Percentiles rank a stretch among this genome's conserved stretches.
phyloP scores from a whole-genome alignment of 2,113 vertebrate genomes.

The Dryoscopus gambensis region DNA sequence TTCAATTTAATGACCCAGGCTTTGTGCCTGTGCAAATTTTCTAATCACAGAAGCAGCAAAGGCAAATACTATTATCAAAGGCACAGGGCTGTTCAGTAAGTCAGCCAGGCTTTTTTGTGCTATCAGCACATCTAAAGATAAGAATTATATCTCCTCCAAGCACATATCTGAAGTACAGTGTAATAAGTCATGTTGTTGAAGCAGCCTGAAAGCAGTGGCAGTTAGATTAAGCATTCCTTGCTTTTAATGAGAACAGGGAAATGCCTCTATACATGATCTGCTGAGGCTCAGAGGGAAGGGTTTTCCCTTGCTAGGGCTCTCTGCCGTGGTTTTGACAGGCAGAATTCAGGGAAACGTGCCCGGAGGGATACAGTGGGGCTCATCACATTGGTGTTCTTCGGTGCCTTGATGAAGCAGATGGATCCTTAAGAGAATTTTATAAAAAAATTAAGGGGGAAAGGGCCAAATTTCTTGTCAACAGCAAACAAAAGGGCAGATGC shows the following conservation, averaged over 20 bases:
- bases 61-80: constrained; percentile 5
- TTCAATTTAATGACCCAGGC: background rate
- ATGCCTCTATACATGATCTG: background rate
- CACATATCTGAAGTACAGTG: background rate
- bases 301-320: background rate
- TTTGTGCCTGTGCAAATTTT: constrained; percentile 31
- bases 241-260: background rate
- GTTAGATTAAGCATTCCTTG: background rate
- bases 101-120: background rate
- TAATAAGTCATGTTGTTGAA: background rate
- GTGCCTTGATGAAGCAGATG: background rate
- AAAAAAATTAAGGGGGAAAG: background rate
- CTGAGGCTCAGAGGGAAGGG: background rate
- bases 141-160: constrained; percentile 16
- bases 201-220: constrained; percentile 3
- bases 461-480: background rate
- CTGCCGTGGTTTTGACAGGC: background rate
- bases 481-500: background rate
- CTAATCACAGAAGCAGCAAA: background rate
- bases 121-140: constrained; percentile 54
- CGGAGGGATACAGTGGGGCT: background rate
- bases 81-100: background rate
- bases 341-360: background rate
- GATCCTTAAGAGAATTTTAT: background rate
- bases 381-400: background rate